phyloP scores from a whole-genome alignment of 2,888 invertebrate species.

The Esperia sulphurella region DNA sequence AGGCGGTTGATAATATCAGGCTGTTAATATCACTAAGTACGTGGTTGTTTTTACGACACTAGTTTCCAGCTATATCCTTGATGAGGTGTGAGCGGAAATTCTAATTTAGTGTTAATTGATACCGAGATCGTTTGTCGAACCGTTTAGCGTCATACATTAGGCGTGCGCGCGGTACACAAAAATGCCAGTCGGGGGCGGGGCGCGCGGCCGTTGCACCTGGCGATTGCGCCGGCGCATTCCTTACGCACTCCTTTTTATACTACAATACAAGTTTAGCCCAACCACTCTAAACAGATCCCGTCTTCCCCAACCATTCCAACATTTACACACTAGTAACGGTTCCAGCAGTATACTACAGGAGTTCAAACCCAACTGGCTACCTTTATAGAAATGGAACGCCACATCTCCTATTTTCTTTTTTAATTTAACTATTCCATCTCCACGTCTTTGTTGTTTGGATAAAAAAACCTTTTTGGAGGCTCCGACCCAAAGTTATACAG shows the following conservation, averaged over 20 bases:
- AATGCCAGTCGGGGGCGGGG: constrained; percentile 65
- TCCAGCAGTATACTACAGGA: constrained; percentile 29
- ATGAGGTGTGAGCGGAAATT: constrained; percentile 8
- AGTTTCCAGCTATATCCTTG: background rate
- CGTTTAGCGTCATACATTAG: constrained; percentile 55
- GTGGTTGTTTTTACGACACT: background rate
- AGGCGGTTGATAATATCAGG: too few species aligned
- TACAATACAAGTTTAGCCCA: constrained; percentile 58
- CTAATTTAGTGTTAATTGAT: constrained; percentile 24
- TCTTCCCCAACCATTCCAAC: constrained; percentile 28
- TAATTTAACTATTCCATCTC: constrained; percentile 55
- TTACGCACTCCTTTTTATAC: constrained; percentile 76
- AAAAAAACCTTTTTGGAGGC: constrained; percentile 38
- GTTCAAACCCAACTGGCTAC: constrained; percentile 35
- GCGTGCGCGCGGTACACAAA: constrained; percentile 61
- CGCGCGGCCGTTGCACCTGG: constrained; percentile 75
- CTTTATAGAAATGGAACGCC: constrained; percentile 48
- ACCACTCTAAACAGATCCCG: constrained; percentile 47
- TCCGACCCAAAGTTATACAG: constrained; percentile 19
- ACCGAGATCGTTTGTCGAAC: constrained; percentile 39
- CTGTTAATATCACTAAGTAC: too few species aligned
- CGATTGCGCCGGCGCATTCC: constrained; percentile 69
- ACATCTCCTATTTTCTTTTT: constrained; percentile 53
- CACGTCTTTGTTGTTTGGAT: constrained; percentile 51
- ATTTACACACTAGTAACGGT: constrained; percentile 38